Base-by-base conservation (phyloP, 2,113 vertebrate species). In the Pogonocichla stellata region DNA sequence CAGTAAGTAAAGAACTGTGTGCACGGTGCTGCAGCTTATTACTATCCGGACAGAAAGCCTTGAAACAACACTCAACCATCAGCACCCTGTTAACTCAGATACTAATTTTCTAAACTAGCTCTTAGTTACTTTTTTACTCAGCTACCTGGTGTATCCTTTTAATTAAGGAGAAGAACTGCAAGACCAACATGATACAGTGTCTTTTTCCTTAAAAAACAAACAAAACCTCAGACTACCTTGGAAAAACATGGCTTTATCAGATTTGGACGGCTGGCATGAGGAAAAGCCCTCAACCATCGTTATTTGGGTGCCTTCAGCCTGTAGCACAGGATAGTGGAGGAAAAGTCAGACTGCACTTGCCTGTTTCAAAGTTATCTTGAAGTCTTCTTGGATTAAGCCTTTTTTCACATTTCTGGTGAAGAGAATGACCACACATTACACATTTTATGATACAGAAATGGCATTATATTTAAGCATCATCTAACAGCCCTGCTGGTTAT, bases 341-440 rank as follows among this genome's bases (percentile, higher is more conserved):
- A 82, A 91, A 91, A 70, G 31, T 86, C 48, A 54, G 23, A 77
- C 45, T 66, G 54, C 16, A 97, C 97, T 96, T 98, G 98, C 99
- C 99, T 97, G 97, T 97, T 79, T 99, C 99, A 97, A 99, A 99
- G 94, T 98, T 98, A 97, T 99, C 99, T 92, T 99, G 98, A 82
- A 99, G 98, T 97, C 98, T 98, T 97, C 98, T 98, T 85, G 98
- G 98, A 87, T 98, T 98, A 94, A 99, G 97, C 91, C 73, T 98
- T 97, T 98, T 99, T 95, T 99, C 99, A 87, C 99, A 99, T 98
- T 98, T 99, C 99, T 99, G 93, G 83, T 61, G 45, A 96, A 95
- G 40, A 97, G 57, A 91, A 94, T 16, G 69, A 94, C 36, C 47
- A 72, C 6, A 40, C 24, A 56, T 97, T 95, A 97, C 19, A 89